Evolutionary conservation across 2,888 invertebrate species (phyloP), one percentile per base, ranked within the genome.

Genomic region (Frankliniella intonsa): DNA sequence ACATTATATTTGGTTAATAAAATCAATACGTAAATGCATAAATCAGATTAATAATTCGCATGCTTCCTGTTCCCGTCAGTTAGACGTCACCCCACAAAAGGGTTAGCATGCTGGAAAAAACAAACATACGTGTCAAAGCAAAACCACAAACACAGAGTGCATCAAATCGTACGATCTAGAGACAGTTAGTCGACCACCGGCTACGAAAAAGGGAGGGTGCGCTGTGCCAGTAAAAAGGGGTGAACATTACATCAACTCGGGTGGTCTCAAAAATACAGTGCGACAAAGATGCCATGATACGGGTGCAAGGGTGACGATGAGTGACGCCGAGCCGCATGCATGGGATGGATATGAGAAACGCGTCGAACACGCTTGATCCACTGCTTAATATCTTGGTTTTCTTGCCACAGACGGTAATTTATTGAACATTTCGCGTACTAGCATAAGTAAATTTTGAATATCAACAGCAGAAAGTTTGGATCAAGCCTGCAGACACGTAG

Each of bases 61-160:
- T 62, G 62, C 62, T 14, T 14, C 62, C 62, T 62, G 14, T 19
- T 62, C 62, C 38, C 2, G 5, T 62, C 62, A 19, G 62, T 62
- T 62, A 62, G 19, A 62, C n/a, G 62, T 7, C 62, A 17, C 62
- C 62, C 14, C 62, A 17, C n/a, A 55, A 19, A 55, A 55, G 62
- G 12, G 69, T 76, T 76, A 76, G 69, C 69, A 76, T 76, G 69
- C 69, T 76, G 69, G 2, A 76, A 76, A 76, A 76, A 76, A 76
- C 22, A 25, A 10, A 12, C 69, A 76, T 25, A 25, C 12, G 69
- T 5, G 25, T 76, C 69, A 25, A 76, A 76, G 69, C 69, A 25
- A 25, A 76, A 25, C 55, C 14, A 76, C 69, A 25, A 25, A 76
- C 22, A 76, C 12, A 76, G 69, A 76, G 25, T 76, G 69, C 69